Percentiles rank a stretch among this genome's conserved stretches.
Conservation (phyloP, 2,888 invertebrate species). For the Melolontha melolontha region DNA sequence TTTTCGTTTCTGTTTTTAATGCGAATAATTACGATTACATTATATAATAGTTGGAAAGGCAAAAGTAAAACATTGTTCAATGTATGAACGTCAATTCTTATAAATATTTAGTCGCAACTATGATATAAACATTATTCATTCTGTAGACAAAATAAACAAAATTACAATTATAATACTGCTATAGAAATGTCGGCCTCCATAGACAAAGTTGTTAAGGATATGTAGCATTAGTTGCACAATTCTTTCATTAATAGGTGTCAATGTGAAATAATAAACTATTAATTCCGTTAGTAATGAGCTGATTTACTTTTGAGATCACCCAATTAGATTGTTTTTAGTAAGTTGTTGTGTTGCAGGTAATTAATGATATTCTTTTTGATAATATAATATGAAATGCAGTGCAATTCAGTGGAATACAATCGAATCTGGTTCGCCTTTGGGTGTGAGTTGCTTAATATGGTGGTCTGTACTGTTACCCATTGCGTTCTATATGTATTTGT, state of each 20-base stretch:
- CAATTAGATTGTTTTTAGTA: conserved; percentile 17
- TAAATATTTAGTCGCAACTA: no score
- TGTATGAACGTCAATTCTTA: no score
- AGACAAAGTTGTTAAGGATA: background rate
- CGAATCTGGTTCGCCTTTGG: conserved; percentile 14
- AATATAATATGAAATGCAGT: background rate
- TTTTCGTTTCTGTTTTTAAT: no score
- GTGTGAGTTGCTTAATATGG: conserved; percentile 22
- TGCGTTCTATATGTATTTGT: background rate
- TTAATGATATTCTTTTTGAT: conserved; percentile 26
- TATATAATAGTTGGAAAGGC: no score
- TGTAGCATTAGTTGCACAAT: background rate
- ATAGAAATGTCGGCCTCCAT: no score
- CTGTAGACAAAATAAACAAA: no score
- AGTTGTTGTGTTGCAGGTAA: background rate
- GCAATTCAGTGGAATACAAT: background rate
- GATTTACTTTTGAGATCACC: conserved; percentile 1
- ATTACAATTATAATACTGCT: no score
- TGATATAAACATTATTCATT: no score
- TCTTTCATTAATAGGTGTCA: conserved; percentile 10
- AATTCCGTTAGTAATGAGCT: conserved; percentile 3
- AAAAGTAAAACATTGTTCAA: no score
- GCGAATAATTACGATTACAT: no score
- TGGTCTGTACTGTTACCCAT: background rate
- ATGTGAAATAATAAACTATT: conserved; percentile 14